Evolutionary conservation across 2,113 vertebrate species (phyloP), one percentile per base, ranked within the genome.

Genomic region (Nothocercus nigrocapillus): DNA sequence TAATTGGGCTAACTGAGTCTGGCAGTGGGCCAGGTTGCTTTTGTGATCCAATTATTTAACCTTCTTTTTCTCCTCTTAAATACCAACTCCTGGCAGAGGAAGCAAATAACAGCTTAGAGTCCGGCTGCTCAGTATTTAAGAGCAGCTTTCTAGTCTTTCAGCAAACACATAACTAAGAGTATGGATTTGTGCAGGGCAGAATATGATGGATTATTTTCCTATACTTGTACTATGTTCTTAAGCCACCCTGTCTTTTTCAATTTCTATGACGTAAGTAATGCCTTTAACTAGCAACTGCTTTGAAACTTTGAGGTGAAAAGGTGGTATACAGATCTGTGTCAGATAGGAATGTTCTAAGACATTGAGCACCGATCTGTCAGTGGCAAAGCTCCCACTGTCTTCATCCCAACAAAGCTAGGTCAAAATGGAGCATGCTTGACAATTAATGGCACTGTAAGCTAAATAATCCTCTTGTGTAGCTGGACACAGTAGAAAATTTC

Each of bases 111-210:
- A 3, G 17, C 32, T 82, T 93, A 34, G 89, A 91, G 36, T 20
- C 44, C 58, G 63, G n/a, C 44, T 85, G 24, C 30, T 81, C 11
- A 25, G 5, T 63, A 47, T 64, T 38, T 51, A 10, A 27, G 49
- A 90, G 13, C 21, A 28, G 27, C 20, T 42, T 36, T 74, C 62
- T 72, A 4, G 1, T 32, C 40, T 51, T 49, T 51, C 49, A 36
- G 0, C 0, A 0, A 34, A 7, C 3, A 1, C 5, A 2, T 8
- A 15, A 18, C 36, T 86, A 28, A 13, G 7, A 5, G 21, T 25
- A 13, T 36, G 58, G 27, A 7, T 73, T 69, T 80, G 24, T 61
- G 14, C 42, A 36, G 27, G 76, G 32, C 30, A 59, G 67, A 66
- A 28, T 34, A 34, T 45, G 25, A 49, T 69, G 73, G 19, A 47